A percentile compares a stretch with the other conserved stretches of the same genome.
phyloP scores from a whole-genome alignment of 1,140 invertebrate genomes.

The Cotesia glomerata region DNA sequence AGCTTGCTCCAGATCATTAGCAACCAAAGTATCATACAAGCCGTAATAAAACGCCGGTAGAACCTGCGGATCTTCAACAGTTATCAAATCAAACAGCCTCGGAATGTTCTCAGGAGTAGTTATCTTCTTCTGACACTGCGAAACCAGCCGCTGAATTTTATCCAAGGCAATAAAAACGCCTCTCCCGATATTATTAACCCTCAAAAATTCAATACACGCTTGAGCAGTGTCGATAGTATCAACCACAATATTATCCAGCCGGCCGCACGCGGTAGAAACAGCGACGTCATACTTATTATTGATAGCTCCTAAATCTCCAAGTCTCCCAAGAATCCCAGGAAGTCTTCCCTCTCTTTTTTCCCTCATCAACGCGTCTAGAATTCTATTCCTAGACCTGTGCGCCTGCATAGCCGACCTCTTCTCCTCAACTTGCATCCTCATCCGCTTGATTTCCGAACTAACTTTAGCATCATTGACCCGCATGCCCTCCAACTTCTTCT shows the following conservation, averaged over 20 bases:
- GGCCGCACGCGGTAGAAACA: constrained; percentile 91
- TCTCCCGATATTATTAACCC: constrained; percentile 76
- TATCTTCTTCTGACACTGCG: constrained; percentile 58
- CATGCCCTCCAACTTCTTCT: constrained; percentile 56
- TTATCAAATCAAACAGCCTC: constrained; percentile 88
- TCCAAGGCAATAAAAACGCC: constrained; percentile 79
- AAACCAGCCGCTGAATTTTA: constrained; percentile 71
- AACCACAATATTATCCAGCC: constrained; percentile 91
- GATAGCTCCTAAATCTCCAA: constrained; percentile 96
- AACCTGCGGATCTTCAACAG: constrained; percentile 79
- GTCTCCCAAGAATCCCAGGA: constrained; percentile 83
- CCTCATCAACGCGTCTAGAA: constrained; percentile 85
- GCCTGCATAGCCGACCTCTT: constrained; percentile 71
- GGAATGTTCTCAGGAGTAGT: constrained; percentile 82
- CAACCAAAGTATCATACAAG: constrained; percentile 87
- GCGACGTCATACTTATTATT: constrained; percentile 94
- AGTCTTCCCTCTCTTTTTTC: constrained; percentile 81
- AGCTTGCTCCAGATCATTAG: constrained; percentile 87
- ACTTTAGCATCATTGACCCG: constrained; percentile 53
- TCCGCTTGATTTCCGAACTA: constrained; percentile 46
- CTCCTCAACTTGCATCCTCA: constrained; percentile 69
- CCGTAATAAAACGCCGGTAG: constrained; percentile 90
- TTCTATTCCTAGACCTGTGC: constrained; percentile 73
- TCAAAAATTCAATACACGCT: constrained; percentile 84
- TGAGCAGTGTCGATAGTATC: constrained; percentile 87